Percentiles rank a stretch among this genome's conserved stretches.
Evolutionary conservation across 2,797 vertebrate genomes (phyloP).

Genomic region (Cynopterus sphinx): DNA sequence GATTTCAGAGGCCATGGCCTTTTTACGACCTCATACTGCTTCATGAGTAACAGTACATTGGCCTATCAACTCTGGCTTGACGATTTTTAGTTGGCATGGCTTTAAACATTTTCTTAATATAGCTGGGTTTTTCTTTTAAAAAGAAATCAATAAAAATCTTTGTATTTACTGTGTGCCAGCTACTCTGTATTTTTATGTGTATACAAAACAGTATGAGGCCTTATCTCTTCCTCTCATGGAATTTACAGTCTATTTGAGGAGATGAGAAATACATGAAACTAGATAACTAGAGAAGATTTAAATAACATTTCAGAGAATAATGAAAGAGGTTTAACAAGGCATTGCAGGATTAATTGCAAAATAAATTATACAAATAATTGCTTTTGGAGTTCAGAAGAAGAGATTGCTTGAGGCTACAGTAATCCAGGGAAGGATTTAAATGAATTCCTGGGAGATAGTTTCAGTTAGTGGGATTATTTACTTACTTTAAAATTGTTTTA

Average conservation of each 20-base stretch:
- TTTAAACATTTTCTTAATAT: conserved; percentile 47
- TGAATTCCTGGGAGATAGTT: conserved; percentile 53
- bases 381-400: conserved; percentile 58
- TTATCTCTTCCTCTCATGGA: conserved; percentile 41
- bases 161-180: not conserved
- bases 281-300: conserved; percentile 60
- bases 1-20: not conserved
- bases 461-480: conserved; percentile 52
- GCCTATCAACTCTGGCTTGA: not conserved
- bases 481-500: conserved; percentile 35
- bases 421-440: conserved; percentile 58
- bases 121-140: not conserved
- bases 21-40: not conserved
- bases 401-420: conserved; percentile 38
- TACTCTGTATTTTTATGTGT: conserved; percentile 18
- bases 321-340: conserved; percentile 63
- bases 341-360: conserved; percentile 60
- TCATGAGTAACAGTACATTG: not conserved
- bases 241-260: conserved; percentile 48
- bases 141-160: not conserved
- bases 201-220: not conserved
- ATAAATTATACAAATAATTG: conserved; percentile 71
- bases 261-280: conserved; percentile 66
- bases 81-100: conserved; percentile 7
- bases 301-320: conserved; percentile 66